A percentile compares a stretch with the other conserved stretches of the same genome.
phyloP scores from a whole-genome alignment of 2,797 vertebrate species.

The Crocodylus rhombifer region DNA sequence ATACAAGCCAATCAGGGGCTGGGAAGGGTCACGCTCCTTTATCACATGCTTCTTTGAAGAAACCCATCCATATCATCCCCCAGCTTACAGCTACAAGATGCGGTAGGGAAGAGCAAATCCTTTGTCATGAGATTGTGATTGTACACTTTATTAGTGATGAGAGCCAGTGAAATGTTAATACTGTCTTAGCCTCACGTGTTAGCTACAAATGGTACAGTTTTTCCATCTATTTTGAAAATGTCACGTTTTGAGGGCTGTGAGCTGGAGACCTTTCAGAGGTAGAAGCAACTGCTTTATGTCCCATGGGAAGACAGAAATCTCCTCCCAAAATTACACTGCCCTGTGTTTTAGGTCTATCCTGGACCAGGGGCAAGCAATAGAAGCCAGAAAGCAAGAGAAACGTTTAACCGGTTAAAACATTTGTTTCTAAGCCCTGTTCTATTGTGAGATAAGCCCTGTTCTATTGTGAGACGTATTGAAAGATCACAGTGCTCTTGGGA shows the following conservation, averaged over 20 bases:
- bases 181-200: background rate
- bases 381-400: background rate
- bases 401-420: background rate
- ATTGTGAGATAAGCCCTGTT: no score
- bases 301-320: background rate
- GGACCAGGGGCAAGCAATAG: background rate
- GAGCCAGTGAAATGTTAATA: background rate
- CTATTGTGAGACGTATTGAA: no score
- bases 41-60: background rate
- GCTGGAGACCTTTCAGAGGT: background rate
- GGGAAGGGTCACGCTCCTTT: background rate
- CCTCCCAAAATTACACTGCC: background rate
- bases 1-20: background rate
- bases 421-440: background rate
- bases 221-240: background rate
- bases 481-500: background rate
- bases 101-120: background rate
- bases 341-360: no score
- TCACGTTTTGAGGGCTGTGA: background rate
- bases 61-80: background rate
- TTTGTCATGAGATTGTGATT: background rate
- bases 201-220: background rate
- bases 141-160: background rate
- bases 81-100: background rate
- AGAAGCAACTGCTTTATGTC: background rate